Base-by-base conservation (phyloP, 2,113 vertebrate species). In the Urocitellus parryii region DNA sequence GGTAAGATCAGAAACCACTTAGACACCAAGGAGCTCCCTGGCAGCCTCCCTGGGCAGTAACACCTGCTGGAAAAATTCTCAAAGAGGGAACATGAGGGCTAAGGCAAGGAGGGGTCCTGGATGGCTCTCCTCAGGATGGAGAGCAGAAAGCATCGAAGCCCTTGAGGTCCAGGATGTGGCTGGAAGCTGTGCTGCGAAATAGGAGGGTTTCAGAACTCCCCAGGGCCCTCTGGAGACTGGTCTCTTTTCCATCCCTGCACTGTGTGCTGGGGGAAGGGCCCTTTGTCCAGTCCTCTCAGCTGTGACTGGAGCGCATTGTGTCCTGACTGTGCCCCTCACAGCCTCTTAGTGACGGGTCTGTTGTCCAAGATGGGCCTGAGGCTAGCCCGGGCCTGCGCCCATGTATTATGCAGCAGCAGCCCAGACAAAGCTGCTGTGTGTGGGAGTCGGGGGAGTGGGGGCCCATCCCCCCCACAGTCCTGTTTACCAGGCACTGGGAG, bases 341-440 rank as follows among this genome's bases (percentile, higher is more conserved):
- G 92, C 93, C 97, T 92, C 96, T 94, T 74, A 94, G 97, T 97
- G 97, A 97, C 37, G 77, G 74, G 91, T 92, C 91, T 96, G 97
- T 98, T 98, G 96, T 98, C 97, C 95, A 94, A 84, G 96, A 97
- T 91, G 97, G 96, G 93, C 96, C 90, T 2, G 96, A 72, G 97
- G 97, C 97, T 97, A 96, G 97, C 70, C 96, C 76, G 10, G 94
- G 96, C 95, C 95, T 91, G 91, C 5, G 81, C 92, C 96, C 94
- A 94, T 96, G 97, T 89, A 95, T 96, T 94, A 97, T 96, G 95
- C 95, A 97, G 97, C 91, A 94, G 90, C 27, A 4, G 9, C 25
- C 14, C 34, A 45, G 91, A 98, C 97, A 98, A 97, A 98, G 97
- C 95, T 85, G 37, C 95, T 93, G 97, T 98, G 97, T 98, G 89